Conservation (phyloP, 2,797 vertebrate species). For the Amblyopsis hoosieri region DNA sequence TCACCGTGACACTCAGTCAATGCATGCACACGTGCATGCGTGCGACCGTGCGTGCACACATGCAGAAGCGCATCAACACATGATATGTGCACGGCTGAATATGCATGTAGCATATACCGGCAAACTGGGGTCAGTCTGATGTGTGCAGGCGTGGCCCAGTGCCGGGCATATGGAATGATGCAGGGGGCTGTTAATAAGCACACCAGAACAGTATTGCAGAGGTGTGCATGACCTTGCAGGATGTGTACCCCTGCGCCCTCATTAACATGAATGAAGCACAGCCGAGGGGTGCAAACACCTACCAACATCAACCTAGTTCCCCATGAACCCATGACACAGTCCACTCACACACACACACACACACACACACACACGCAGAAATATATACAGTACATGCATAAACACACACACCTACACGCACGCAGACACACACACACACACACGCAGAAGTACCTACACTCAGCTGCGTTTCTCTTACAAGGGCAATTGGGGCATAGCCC, state of each 20-base stretch:
- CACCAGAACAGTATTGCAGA: constrained; percentile 26
- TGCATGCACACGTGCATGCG: constrained; percentile 7
- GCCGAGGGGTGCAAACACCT: constrained; percentile 45
- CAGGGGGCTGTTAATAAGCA: constrained; percentile 50
- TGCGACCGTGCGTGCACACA: not conserved
- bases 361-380: constrained; percentile 8
- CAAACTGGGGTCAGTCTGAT: constrained; percentile 38
- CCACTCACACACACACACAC: constrained; percentile 8
- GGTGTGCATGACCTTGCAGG: constrained; percentile 63
- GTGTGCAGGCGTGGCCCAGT: constrained; percentile 17
- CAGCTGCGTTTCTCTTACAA: too few species aligned
- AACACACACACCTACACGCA: not conserved
- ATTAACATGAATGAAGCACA: constrained; percentile 71
- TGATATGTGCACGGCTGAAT: not conserved
- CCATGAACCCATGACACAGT: constrained; percentile 34
- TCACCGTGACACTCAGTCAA: not conserved
- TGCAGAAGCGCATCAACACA: constrained; percentile 6
- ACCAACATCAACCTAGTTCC: constrained; percentile 27
- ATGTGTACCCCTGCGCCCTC: constrained; percentile 54
- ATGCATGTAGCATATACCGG: not conserved
- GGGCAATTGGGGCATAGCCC: too few species aligned
- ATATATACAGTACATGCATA: not conserved
- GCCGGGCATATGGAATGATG: constrained; percentile 46
- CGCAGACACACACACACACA: too few species aligned
- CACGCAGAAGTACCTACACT: too few species aligned